Conservation (phyloP, 2,113 vertebrate genomes). For the Pavo muticus region DNA sequence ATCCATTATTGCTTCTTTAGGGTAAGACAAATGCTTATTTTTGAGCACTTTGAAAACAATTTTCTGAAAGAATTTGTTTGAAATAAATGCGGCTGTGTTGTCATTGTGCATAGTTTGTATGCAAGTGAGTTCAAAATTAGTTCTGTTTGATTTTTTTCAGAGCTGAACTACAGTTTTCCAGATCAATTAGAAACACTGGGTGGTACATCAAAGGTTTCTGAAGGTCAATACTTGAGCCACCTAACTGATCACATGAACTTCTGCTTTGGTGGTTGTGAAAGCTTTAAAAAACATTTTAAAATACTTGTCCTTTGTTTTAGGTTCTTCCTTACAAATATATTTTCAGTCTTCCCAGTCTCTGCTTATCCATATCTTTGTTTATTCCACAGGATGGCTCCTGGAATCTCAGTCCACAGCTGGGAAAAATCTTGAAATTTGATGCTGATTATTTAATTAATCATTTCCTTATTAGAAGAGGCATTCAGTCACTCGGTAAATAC, state of each 20-base stretch:
- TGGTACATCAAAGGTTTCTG: neutral
- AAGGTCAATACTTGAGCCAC: neutral
- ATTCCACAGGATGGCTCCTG: constrained; percentile 86
- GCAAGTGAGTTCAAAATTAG: neutral
- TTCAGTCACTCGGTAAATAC: constrained; percentile 84
- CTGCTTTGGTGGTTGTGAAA: neutral
- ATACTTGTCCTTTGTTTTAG: neutral
- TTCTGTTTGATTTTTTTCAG: neutral
- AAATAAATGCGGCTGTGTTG: neutral
- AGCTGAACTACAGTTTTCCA: neutral
- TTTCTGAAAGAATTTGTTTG: neutral
- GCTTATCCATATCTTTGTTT: constrained; percentile 19
- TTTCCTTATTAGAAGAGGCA: constrained; percentile 85
- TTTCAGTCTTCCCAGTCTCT: neutral
- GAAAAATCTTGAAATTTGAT: constrained; percentile 75
- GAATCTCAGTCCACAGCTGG: constrained; percentile 81
- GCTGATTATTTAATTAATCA: constrained; percentile 75
- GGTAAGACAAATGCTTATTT: neutral
- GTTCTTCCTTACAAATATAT: neutral
- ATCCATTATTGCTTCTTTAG: neutral
- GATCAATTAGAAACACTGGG: neutral
- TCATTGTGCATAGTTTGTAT: neutral
- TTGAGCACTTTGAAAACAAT: neutral
- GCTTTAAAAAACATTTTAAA: neutral
- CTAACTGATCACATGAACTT: neutral